Evolutionary conservation across 2,888 invertebrate genomes (phyloP), one percentile per base, ranked within the genome.

Genomic region (Melinaea menophilus): DNA sequence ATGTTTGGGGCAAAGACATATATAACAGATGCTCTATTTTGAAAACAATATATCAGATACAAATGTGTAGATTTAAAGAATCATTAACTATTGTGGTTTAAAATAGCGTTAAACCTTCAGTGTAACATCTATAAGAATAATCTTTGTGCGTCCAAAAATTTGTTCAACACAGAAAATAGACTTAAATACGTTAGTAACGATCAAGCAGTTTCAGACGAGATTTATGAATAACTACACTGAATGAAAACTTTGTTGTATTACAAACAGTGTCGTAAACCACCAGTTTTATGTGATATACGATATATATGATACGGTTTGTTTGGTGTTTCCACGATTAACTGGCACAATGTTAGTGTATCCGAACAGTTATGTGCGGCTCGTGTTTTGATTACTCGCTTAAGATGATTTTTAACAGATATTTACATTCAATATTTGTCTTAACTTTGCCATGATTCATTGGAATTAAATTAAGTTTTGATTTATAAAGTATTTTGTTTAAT

Each of bases 151-250:
- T 76, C 75, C 75, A 80, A 82, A 83, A 82, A 80, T 77, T 71
- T 70, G 72, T 77, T 72, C 74, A 80, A 78, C 22, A 77, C 75
- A 81, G 71, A 74, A 84, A 86, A 86, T 85, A 86, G 81, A 79
- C 78, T 68, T 63, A 85, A 81, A 76, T 79, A 85, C 74, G 78
- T 72, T 64, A 62, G 70, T 75, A 76, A 78, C 77, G 79, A 76
- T 66, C 74, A 84, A 80, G 80, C 75, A 72, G 76, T 80, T 84
- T 75, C 78, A 74, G 66, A 64, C 59, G 64, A 72, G 79, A 86
- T 87, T 86, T 87, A 88, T 85, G 83, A 81, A 82, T 79, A 81
- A 80, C 80, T 75, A 70, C 73, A 73, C 74, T 84, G 81, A 87
- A 86, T 86, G 86, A 83, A 82, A 83, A 86, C 86, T 84, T 82